Percentiles rank a stretch among this genome's conserved stretches.
Evolutionary conservation across 1,140 invertebrate species (phyloP).

Genomic region (Musca vetustissima): DNA sequence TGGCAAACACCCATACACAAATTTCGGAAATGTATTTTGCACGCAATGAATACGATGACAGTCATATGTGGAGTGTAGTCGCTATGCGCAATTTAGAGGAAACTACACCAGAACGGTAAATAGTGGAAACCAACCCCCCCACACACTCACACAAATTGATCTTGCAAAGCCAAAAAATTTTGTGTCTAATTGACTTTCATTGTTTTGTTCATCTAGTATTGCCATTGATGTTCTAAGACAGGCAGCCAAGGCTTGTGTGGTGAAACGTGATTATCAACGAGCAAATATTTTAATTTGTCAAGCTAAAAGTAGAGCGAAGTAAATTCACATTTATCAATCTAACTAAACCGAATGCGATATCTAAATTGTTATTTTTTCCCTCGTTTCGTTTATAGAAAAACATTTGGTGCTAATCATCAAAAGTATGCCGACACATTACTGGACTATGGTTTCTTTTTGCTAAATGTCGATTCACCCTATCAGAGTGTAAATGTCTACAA

Average conservation of each 20-base stretch:
- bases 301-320: constrained; percentile 73
- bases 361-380: background rate
- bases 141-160: no score
- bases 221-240: constrained; percentile 79
- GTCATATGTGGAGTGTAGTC: constrained; percentile 71
- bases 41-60: constrained; percentile 79
- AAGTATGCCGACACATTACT: constrained; percentile 80
- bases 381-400: constrained; percentile 33
- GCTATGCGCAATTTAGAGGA: constrained; percentile 69
- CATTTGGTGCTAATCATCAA: constrained; percentile 71
- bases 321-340: constrained; percentile 39
- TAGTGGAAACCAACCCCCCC: constrained; percentile 16
- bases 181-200: background rate
- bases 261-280: constrained; percentile 79
- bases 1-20: constrained; percentile 74
- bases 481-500: constrained; percentile 83
- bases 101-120: constrained; percentile 60
- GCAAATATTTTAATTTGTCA: constrained; percentile 80
- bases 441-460: constrained; percentile 87
- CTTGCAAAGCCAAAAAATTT: background rate
- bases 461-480: constrained; percentile 83
- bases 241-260: constrained; percentile 82
- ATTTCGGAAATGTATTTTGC: constrained; percentile 78
- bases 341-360: background rate
- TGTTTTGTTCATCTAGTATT: constrained; percentile 57